These are phyloP conservation scores for Mastomys coucha DNA, from an alignment of 2,113 vertebrate genomes.

Conservation along the genomic window DNA sequence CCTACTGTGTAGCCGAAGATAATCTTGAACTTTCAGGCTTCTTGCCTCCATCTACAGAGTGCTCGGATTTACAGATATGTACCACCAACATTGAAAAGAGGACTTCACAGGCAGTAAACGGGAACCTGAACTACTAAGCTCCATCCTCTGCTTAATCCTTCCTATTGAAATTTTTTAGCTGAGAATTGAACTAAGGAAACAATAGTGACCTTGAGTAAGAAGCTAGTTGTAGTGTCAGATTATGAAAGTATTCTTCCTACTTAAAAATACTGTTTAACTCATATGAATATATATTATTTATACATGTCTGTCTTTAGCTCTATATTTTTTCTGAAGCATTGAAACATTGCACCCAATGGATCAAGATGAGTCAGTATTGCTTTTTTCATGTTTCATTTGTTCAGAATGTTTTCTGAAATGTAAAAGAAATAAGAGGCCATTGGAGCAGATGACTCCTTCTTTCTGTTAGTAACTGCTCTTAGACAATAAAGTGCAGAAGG, in stretches of 20 bases:
- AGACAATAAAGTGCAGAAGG: background rate
- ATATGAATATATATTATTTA: background rate
- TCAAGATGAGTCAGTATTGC: background rate
- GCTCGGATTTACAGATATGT: background rate
- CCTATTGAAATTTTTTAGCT: background rate
- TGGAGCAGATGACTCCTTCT: background rate
- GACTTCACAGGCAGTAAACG: background rate
- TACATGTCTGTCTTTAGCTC: background rate
- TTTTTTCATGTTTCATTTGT: conserved; percentile 3
- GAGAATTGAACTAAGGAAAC: background rate
- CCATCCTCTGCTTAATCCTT: background rate
- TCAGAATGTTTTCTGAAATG: conserved; percentile 9
- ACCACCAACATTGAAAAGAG: background rate
- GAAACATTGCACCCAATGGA: background rate
- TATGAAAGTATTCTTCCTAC: background rate
- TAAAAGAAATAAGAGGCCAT: conserved; percentile 6
- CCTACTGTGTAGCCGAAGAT: background rate
- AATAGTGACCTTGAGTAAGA: background rate
- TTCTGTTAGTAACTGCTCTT: background rate
- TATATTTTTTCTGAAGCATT: conserved; percentile 1
- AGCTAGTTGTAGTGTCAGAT: background rate
- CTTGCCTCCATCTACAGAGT: background rate
- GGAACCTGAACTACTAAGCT: background rate
- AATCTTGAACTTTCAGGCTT: background rate
- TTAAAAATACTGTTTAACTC: background rate